Base-by-base conservation (phyloP, 2,113 vertebrate species). In the Dermatemys mawii region DNA sequence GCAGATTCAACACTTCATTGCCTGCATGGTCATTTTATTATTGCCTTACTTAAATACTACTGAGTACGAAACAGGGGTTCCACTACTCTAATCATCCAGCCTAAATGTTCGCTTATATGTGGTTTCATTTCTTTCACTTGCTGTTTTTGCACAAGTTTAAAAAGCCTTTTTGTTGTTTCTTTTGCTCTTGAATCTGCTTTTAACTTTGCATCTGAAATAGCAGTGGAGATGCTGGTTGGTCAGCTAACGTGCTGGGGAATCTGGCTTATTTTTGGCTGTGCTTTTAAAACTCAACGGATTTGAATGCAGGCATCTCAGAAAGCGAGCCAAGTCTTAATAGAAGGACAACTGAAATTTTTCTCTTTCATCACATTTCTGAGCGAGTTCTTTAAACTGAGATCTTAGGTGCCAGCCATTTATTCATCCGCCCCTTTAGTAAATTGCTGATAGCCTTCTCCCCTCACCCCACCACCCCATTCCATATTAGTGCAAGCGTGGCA, bases 21-120 rank as follows among this genome's bases (percentile, higher is more conserved):
- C 98, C 98, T 97, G 97, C 97, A 97, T 98, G 98, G 84, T 97
- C 93, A 73, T 97, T 97, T 97, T 98, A 98, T 98, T 97, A 98
- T 98, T 99, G 99, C 99, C 99, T 99, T 99, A 98, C 98, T 98
- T 97, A 38, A 96, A 89, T 98, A 98, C 98, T 98, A 98, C 98
- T 98, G 98, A 98, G 98, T 98, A 98, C 97, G 97, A 97, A 97
- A 96, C 90, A 97, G 98, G 98, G 96, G 92, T 96, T 96, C 93
- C 92, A 84, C 95, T 97, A 93, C 96, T 97, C 97, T 97, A 96
- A 94, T 93, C 96, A 90, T 95, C 97, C 96, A 97, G 96, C 96
- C 97, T 96, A 96, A 96, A 95, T 94, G 90, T 95, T 96, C 96
- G 96, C 96, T 95, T 97, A 95, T 91, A 88, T 94, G 97, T 98